Evolutionary conservation across 2,113 vertebrate genomes (phyloP).

Genomic region (Geococcyx californianus): DNA sequence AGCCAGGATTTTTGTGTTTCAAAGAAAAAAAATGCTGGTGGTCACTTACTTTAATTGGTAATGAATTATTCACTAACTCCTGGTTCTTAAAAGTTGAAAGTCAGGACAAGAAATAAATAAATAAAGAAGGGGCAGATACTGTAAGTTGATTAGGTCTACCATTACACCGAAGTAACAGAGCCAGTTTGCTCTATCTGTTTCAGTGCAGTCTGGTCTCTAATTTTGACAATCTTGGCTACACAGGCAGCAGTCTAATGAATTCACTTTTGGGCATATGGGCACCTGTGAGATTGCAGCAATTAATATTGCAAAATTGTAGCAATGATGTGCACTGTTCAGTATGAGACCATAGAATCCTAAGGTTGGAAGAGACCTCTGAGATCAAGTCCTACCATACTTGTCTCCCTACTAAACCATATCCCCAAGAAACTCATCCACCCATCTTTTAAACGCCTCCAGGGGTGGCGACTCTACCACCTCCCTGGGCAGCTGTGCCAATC

Average conservation of each 20-base stretch:
- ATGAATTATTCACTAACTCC: constrained; percentile 16
- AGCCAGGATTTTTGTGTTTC: constrained; percentile 6
- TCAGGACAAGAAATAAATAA: constrained; percentile 45
- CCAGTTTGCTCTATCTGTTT: background rate
- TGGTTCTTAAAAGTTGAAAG: constrained; percentile 17
- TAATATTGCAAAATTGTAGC: background rate
- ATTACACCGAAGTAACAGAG: background rate
- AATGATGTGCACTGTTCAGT: background rate
- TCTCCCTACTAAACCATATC: no score
- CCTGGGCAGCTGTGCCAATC: no score
- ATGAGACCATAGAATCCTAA: no score
- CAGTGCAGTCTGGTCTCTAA: background rate
- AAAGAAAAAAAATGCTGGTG: background rate
- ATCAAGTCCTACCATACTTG: no score
- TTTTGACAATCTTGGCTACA: background rate
- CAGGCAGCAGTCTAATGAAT: background rate
- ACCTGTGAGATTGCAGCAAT: background rate
- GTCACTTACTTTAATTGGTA: constrained; percentile 19
- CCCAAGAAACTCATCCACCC: no score
- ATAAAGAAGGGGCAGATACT: constrained; percentile 9
- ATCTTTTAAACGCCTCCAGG: no score
- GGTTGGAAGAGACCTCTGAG: no score
- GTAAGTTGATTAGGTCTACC: background rate
- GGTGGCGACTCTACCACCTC: no score
- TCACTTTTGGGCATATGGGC: background rate